Evolutionary conservation across 30 jellyfish, hydroid and myxozoan species (phyloP).

Genomic region (Rhopilema esculentum): DNA sequence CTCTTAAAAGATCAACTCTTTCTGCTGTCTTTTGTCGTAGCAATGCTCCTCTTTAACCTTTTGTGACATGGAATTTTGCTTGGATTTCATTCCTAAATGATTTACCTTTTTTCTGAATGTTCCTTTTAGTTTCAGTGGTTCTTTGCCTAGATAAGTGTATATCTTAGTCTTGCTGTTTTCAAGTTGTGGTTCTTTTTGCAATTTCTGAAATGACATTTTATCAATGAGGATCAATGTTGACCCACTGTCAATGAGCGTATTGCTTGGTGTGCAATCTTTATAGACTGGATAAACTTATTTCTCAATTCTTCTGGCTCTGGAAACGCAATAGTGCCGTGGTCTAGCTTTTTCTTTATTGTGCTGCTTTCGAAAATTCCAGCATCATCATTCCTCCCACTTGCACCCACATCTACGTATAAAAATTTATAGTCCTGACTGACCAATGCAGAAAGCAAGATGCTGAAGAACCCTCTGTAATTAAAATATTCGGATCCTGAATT

Average conservation of each 20-base stretch:
- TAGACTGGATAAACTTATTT: constrained; percentile 11
- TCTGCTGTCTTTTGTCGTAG: constrained; percentile 38
- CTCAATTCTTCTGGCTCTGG: constrained; percentile 9
- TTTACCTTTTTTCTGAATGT: constrained; percentile 1
- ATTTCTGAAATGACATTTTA: not conserved
- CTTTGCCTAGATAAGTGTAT: too few relatives aligned
- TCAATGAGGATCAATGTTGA: constrained; percentile 31
- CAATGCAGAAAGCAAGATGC: constrained; percentile 20
- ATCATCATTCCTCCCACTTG: constrained; percentile 41
- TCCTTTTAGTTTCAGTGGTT: too few relatives aligned
- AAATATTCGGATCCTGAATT: constrained; percentile 15
- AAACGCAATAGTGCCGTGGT: constrained; percentile 4
- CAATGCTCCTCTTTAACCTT: constrained; percentile 13
- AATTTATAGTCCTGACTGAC: constrained; percentile 22
- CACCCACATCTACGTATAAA: constrained; percentile 43
- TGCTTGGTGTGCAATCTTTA: not conserved
- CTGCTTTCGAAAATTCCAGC: constrained; percentile 32
- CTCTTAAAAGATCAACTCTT: not conserved
- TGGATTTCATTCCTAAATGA: not conserved
- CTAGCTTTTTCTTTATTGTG: not conserved
- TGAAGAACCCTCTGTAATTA: constrained; percentile 11
- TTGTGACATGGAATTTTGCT: constrained; percentile 8
- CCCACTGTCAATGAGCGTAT: constrained; percentile 60
- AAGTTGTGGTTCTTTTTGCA: constrained; percentile 17
- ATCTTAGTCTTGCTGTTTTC: constrained; percentile 22